A percentile compares a stretch with the other conserved stretches of the same genome.
These are phyloP conservation scores for Ypsolopha sequella DNA, from an alignment of 2,888 invertebrate species.

Conservation along the genomic window DNA sequence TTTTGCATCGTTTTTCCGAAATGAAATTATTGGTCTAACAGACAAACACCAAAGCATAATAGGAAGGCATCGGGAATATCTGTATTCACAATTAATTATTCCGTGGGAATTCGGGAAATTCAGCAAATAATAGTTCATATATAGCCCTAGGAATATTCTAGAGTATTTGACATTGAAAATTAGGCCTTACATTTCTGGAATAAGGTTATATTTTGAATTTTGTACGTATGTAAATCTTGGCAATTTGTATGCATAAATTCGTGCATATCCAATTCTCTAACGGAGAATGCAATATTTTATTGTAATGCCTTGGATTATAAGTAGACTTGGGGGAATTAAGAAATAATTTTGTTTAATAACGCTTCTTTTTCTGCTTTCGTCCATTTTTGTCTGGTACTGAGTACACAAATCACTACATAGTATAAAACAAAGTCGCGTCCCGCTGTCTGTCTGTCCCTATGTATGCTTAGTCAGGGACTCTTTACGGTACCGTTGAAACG, in stretches of 20 bases:
- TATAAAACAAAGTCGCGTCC: not conserved
- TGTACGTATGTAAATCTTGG: not conserved
- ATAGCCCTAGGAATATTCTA: slow-evolving; percentile 4
- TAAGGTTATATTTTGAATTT: not conserved
- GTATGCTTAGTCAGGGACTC: too few relatives aligned
- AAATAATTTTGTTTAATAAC: not conserved
- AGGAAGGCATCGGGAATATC: not conserved
- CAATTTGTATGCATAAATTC: not conserved
- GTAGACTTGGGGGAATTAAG: not conserved
- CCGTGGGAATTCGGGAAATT: slow-evolving; percentile 10
- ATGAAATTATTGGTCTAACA: too few relatives aligned
- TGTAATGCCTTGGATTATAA: not conserved
- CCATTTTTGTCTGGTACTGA: not conserved
- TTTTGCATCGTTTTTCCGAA: too few relatives aligned
- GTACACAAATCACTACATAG: not conserved
- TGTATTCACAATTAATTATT: slow-evolving; percentile 5
- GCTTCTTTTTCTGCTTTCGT: not conserved
- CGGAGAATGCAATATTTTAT: not conserved
- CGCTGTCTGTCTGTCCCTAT: too few relatives aligned
- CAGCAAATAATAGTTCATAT: slow-evolving; percentile 14
- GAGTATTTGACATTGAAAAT: not conserved
- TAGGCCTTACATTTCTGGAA: not conserved
- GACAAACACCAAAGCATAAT: not conserved
- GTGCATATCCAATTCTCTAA: not conserved
- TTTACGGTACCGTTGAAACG: too few relatives aligned